Percentiles rank a stretch among this genome's conserved stretches.
phyloP scores from a whole-genome alignment of 2,888 invertebrate species.

The Noctua pronuba region DNA sequence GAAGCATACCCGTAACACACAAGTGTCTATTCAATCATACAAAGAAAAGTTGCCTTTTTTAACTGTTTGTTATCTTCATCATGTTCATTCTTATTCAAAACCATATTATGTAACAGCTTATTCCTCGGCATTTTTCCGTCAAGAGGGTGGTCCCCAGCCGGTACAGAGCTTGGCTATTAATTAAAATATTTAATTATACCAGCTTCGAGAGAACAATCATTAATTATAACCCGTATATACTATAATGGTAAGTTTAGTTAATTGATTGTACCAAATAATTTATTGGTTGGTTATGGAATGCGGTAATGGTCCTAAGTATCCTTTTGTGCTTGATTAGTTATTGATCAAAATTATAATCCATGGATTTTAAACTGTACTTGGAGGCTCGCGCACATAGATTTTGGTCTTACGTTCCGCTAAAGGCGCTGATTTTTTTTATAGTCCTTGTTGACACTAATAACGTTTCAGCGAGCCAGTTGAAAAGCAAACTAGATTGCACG shows the following conservation, averaged over 20 bases:
- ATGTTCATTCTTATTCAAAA: neutral
- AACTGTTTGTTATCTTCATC: neutral
- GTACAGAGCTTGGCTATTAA: conserved; percentile 67
- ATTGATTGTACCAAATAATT: conserved; percentile 74
- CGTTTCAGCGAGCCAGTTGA: neutral
- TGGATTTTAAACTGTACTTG: neutral
- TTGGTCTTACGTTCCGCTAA: neutral
- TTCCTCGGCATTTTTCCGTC: conserved; percentile 40
- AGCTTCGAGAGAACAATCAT: conserved; percentile 69
- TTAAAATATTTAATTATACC: conserved; percentile 74
- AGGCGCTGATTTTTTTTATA: neutral
- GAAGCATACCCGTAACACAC: neutral
- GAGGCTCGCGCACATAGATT: neutral
- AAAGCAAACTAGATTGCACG: neutral
- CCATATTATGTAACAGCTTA: conserved; percentile 7
- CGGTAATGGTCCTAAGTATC: conserved; percentile 36
- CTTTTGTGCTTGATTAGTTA: conserved; percentile 20
- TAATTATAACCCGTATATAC: conserved; percentile 73
- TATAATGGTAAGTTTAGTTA: conserved; percentile 69
- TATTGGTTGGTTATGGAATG: conserved; percentile 63
- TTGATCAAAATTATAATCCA: conserved; percentile 18
- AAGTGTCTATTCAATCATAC: neutral
- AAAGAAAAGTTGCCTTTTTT: neutral
- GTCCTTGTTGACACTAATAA: neutral
- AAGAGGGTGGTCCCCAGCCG: conserved; percentile 58